Evolutionary conservation across 2,797 vertebrate genomes (phyloP).

Genomic region (Gouania willdenowi): DNA sequence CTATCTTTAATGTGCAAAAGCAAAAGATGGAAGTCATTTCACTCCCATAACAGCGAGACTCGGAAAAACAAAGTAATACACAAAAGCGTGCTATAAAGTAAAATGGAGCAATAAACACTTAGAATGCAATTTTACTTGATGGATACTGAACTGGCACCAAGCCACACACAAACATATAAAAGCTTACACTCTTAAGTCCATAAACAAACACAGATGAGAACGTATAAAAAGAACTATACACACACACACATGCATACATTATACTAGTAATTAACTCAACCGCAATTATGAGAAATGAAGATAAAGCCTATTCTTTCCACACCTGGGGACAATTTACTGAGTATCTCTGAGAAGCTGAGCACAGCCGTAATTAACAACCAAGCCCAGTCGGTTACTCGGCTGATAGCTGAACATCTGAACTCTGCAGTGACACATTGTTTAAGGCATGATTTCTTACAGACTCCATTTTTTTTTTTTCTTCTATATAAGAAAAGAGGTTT

Average conservation of each 20-base stretch:
- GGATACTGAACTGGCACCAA: neutral
- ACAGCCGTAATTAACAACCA: constrained; percentile 67
- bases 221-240: constrained; percentile 17
- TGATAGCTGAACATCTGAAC: constrained; percentile 33
- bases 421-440: constrained; percentile 52
- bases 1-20: constrained; percentile 26
- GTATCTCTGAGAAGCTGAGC: constrained; percentile 52
- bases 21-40: no score
- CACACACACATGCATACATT: constrained; percentile 37
- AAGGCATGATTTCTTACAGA: constrained; percentile 16
- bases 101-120: neutral
- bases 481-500: constrained; percentile 16
- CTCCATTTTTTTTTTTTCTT: no score
- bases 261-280: constrained; percentile 68
- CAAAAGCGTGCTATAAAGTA: neutral
- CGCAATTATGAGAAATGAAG: constrained; percentile 65
- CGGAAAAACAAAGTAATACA: neutral
- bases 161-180: neutral
- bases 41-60: no score
- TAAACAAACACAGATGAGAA: neutral
- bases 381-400: constrained; percentile 44
- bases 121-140: neutral
- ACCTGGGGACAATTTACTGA: constrained; percentile 75
- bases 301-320: constrained; percentile 65
- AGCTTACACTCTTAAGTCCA: constrained; percentile 4